These are phyloP conservation scores for Mesocricetus auratus DNA, from an alignment of 2,113 vertebrate species.

Conservation along the genomic window DNA sequence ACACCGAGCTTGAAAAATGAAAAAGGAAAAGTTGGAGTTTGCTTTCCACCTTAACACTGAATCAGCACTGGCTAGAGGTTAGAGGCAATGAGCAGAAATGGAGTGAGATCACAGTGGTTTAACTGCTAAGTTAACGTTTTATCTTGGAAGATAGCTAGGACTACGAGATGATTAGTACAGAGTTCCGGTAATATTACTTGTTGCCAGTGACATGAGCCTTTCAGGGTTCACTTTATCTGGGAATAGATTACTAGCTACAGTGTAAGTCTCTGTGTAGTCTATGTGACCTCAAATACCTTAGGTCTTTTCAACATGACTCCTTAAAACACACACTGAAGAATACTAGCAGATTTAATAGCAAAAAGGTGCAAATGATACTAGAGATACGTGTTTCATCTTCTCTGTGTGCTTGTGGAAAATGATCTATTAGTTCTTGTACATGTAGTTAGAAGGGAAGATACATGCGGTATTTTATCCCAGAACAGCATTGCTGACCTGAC, in stretches of 20 bases:
- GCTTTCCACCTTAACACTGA: neutral
- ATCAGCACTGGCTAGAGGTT: neutral
- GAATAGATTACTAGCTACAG: neutral
- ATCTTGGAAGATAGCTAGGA: neutral
- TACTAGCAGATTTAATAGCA: neutral
- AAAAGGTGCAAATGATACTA: neutral
- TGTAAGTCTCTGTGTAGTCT: slow-evolving; percentile 2
- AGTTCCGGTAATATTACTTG: neutral
- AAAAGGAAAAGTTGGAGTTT: neutral
- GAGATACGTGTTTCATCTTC: neutral
- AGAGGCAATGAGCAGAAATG: neutral
- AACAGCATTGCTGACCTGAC: neutral
- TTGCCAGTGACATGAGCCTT: neutral
- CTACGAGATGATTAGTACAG: neutral
- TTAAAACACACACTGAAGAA: neutral
- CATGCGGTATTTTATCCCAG: neutral
- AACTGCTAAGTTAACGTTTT: neutral
- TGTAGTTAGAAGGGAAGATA: neutral
- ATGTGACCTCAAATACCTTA: neutral
- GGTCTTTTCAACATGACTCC: slow-evolving; percentile 3
- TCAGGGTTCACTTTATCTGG: neutral
- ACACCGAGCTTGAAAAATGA: neutral
- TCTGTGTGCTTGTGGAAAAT: neutral
- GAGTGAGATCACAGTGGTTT: neutral
- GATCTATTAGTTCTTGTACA: neutral